Base-by-base conservation (phyloP, 2,888 invertebrate species). In the Heliconius cydno region DNA sequence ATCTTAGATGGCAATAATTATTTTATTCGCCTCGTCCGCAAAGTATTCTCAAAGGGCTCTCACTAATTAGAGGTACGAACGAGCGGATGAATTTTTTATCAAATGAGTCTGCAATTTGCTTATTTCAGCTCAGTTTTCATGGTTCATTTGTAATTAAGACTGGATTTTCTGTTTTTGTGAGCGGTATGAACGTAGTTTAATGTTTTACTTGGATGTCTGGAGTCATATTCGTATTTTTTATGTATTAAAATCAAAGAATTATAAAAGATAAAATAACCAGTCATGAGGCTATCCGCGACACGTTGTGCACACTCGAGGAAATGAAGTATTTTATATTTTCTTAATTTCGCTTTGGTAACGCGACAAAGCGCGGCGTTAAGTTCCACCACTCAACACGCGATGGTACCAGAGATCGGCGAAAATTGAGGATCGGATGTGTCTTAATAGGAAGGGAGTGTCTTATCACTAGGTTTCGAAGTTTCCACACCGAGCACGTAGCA, bases 21-120 rank as follows among this genome's bases (percentile, higher is more conserved):
- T 65, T 75, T 66, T 46, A 66, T 75, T 75, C 75, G 65, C 75
- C 41, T 65, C 63, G 65, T 75, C 75, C 75, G 75, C 65, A 65
- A 75, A 65, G 41, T 65, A 75, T 75, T 75, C 75, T 75, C 75
- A 75, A 75, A 75, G 75, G 75, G 34, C 41, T 28, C 63, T 66
- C 65, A 65, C 75, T 75, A 75, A 75, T 75, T 75, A 75, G 65
- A 75, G 75, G 65, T 75, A 74, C 46, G 63, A 75, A 19, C 46
- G 65, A 41, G 34, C 34, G 15, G 46, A 75, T 75, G 65, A 65
- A 38, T 75, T 75, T 65, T 75, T 75, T 65, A 75, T 75, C 75
- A 65, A 75, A 75, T 75, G 65, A 65, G 28, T 74, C 63, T 65
- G 65, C 75, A 65, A 65, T 65, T 75, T 65, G 75, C 75, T 41